Evolutionary conservation across 1,140 invertebrate species (phyloP).

Genomic region (Trachelipus rathkii): DNA sequence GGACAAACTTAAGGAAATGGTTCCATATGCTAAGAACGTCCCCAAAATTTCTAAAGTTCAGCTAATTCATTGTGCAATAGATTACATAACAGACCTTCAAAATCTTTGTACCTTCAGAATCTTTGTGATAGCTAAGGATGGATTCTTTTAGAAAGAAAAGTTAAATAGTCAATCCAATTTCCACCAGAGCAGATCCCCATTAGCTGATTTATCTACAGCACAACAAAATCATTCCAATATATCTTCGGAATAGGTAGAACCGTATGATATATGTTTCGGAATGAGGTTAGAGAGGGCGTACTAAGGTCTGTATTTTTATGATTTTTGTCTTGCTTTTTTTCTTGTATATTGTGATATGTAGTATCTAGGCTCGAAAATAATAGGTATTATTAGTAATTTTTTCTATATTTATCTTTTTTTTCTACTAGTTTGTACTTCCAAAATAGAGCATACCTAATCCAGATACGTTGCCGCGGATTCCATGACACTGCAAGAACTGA

Average conservation of each 20-base stretch:
- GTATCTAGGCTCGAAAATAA: not conserved
- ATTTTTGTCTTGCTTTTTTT: too few relatives aligned
- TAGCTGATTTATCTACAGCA: not conserved
- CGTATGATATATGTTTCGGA: not conserved
- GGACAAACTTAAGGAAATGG: slow-evolving; percentile 35
- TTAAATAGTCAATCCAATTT: not conserved
- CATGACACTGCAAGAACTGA: too few relatives aligned
- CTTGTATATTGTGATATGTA: too few relatives aligned
- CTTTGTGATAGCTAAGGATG: slow-evolving; percentile 34
- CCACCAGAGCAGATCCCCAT: not conserved
- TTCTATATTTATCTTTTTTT: too few relatives aligned
- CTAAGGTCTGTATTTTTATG: not conserved
- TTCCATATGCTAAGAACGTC: slow-evolving; percentile 29
- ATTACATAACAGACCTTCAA: slow-evolving; percentile 43
- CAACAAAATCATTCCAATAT: not conserved
- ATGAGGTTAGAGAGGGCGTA: not conserved
- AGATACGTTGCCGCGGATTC: too few relatives aligned
- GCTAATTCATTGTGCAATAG: slow-evolving; percentile 41
- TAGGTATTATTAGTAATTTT: not conserved
- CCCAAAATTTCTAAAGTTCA: slow-evolving; percentile 28
- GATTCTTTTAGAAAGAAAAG: slow-evolving; percentile 27
- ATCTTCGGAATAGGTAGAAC: not conserved
- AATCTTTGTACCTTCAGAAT: too few relatives aligned
- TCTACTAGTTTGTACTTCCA: too few relatives aligned
- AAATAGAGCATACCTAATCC: too few relatives aligned